Base-by-base conservation (phyloP, 2,113 vertebrate genomes). In the Neomonachus schauinslandi region DNA sequence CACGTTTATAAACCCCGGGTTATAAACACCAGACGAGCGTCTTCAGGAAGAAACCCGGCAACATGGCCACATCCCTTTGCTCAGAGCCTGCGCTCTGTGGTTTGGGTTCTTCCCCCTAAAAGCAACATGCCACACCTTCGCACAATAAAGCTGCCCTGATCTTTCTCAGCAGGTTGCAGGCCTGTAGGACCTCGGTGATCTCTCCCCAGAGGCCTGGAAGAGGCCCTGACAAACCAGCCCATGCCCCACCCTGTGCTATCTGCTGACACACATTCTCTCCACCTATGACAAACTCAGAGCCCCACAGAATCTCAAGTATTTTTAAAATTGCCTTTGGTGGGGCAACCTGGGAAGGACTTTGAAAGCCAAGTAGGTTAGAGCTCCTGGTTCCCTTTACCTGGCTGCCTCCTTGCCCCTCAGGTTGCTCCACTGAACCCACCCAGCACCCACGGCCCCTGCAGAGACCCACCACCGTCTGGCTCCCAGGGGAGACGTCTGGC, bases 361-460 rank as follows among this genome's bases (percentile, higher is more conserved):
- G 28, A 87, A 83, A 76, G 26, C 59, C 42, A 67, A 28, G 55
- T 31, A 95, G 72, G 65, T 21, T 63, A 33, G 53, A 69, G 69
- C 4, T 61, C 11, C 65, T 10, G 10, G 11, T 1, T 59, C 16
- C 36, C 63, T 55, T 80, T 24, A 49, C 39, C 88, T 24, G 19
- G 49, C 65, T 53, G 51, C 76, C 65, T 53, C 42, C 74, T 57
- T 13, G 8, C 53, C 36, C 12, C 19, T 26, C 22, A 15, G 36
- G 28, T n/a, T 63, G n/a, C 24, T 11, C 24, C 49, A 5, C 16
- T 1, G 46, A 21, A 2, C 21, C 79, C 28, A 3, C 42, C 85
- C 1, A 0, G 28, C 21, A 61, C 26, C 61, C 12, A 4, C 1
- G 1, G 14, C 28, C 24, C 12, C 15, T n/a, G 28, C 51, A 81